A percentile compares a stretch with the other conserved stretches of the same genome.
These are phyloP conservation scores for Nephrotoma guestfalica DNA, from an alignment of 2,888 invertebrate species.

Conservation along the genomic window DNA sequence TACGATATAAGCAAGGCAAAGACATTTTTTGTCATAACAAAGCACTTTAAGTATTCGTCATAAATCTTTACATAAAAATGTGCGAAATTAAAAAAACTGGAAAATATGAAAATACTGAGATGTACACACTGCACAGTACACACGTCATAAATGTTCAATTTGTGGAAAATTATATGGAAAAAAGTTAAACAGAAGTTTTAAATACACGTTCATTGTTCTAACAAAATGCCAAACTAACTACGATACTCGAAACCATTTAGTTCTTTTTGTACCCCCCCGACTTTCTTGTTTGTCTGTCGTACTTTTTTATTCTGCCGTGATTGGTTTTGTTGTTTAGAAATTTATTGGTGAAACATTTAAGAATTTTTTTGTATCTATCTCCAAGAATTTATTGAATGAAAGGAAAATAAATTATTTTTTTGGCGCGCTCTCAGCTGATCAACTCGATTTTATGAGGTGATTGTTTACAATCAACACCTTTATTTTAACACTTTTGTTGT, in stretches of 20 bases:
- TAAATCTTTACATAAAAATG: not conserved
- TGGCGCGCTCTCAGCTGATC: not conserved
- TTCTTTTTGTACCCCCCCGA: not conserved
- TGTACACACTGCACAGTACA: not conserved
- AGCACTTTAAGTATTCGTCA: not conserved
- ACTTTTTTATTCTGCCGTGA: not conserved
- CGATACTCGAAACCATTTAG: not conserved
- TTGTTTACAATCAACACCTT: not conserved
- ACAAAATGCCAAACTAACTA: not conserved
- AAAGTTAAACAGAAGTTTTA: not conserved
- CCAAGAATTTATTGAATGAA: not conserved
- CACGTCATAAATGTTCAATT: not conserved
- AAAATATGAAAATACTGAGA: not conserved
- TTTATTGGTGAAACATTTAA: not conserved
- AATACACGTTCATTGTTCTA: not conserved
- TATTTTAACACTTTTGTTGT: too few relatives aligned
- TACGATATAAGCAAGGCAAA: not conserved
- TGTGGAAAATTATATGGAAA: not conserved
- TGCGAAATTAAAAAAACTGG: not conserved
- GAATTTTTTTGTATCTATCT: not conserved
- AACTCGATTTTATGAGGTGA: not conserved
- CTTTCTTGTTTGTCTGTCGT: not conserved
- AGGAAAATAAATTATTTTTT: not conserved
- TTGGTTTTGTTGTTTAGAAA: not conserved
- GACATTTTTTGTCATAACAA: not conserved